Evolutionary conservation across 2,113 vertebrate genomes (phyloP), one percentile per base, ranked within the genome.

Genomic region (Oncorhynchus kisutch): DNA sequence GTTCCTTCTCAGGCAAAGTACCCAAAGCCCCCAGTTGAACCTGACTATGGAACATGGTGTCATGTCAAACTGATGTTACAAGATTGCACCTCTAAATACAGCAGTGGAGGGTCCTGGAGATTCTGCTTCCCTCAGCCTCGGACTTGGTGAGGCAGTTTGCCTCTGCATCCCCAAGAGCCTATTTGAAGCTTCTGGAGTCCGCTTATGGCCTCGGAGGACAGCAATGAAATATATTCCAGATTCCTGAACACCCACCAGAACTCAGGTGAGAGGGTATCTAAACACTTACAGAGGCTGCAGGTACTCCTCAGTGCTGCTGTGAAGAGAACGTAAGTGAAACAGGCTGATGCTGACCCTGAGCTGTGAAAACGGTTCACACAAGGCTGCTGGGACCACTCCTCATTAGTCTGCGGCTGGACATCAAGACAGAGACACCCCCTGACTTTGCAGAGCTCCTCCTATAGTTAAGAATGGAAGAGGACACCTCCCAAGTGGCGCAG

Each of bases 201-300:
- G 74, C 67, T n/a, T 79, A 76, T 71, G 78, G 74, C 2, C 16
- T 83, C 1, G 1, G 70, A 82, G 12, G 81, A 79, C 39, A 73
- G 74, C 8, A 66, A 76, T 6, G 74, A 82, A 14, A 79, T 83
- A 11, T 82, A 79, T 70, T 65, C 51, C 25, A 80, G 9, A 5
- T 39, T 39, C 34, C 34, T 8, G 34, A 39, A 39, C 7, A 39
- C 34, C 34, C 34, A 39, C 34, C 34, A 39, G 34, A 64, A 81
- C 49, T 4, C 69, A 48, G 79, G 74, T 11, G 64, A 78, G 18
- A 72, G 20, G 31, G 72, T 72, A 12, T 79, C 78, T n/a, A 49
- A 60, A 25, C 76, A 60, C 45, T 31, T 81, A 8, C 74, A 76
- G 57, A 13, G 70, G 3, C 12, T 81, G 20, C 74, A 81, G n/a